A percentile compares a stretch with the other conserved stretches of the same genome.
Conservation (phyloP, 2,888 invertebrate species). For the Petrophora chlorosata region DNA sequence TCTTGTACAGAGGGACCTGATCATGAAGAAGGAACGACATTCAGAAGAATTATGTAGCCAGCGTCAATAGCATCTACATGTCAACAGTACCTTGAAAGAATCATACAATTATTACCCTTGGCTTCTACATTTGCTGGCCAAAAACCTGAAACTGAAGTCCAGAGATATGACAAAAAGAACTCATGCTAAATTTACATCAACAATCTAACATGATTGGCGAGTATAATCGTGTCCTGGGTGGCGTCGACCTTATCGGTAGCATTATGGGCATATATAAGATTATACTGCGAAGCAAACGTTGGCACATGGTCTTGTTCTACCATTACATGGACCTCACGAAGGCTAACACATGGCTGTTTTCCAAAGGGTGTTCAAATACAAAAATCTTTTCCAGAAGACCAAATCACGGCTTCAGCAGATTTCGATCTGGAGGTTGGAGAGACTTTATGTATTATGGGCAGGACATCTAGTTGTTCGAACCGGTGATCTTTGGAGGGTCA, state of each 20-base stretch:
- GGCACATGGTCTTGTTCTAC: conserved; percentile 47
- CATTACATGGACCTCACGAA: conserved; percentile 45
- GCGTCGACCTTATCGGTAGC: conserved; percentile 34
- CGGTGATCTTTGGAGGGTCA: no score
- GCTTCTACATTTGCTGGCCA: no score
- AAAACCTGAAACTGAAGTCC: no score
- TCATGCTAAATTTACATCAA: no score
- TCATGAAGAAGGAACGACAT: no score
- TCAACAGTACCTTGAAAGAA: no score
- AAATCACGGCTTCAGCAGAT: background rate
- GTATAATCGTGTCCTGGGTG: conserved; percentile 39
- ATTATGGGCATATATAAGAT: conserved; percentile 29
- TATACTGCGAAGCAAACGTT: conserved; percentile 20
- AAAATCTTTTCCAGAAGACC: background rate
- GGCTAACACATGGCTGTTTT: conserved; percentile 42
- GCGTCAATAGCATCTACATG: no score
- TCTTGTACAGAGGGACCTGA: no score
- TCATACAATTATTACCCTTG: no score
- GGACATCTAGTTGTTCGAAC: no score
- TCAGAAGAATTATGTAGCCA: no score
- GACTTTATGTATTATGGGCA: conserved; percentile 2
- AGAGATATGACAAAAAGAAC: conserved; percentile 32
- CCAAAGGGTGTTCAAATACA: conserved; percentile 22
- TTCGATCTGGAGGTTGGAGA: background rate
- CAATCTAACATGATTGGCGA: conserved; percentile 35